Evolutionary conservation across 2,888 invertebrate genomes (phyloP).

Genomic region (Nycteola revayana): DNA sequence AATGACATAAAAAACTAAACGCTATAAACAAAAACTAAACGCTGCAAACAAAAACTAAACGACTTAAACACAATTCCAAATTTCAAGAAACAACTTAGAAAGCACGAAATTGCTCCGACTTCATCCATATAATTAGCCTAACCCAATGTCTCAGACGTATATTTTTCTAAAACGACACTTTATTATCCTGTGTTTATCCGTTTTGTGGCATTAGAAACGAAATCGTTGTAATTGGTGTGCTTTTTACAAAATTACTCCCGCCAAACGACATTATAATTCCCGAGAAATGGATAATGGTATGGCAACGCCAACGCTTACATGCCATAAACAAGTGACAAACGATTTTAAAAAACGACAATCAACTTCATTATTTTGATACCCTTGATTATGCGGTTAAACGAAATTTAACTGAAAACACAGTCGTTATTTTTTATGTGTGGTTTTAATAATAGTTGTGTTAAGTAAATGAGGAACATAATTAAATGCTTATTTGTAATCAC

Average conservation of each 20-base stretch:
- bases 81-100: slow-evolving; percentile 29
- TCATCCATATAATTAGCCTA: slow-evolving; percentile 53
- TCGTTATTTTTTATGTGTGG: no score
- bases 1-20: no score
- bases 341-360: slow-evolving; percentile 67
- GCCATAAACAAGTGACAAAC: slow-evolving; percentile 77
- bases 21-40: slow-evolving; percentile 8
- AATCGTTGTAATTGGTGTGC: slow-evolving; percentile 55
- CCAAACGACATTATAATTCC: slow-evolving; percentile 74
- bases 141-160: slow-evolving; percentile 52
- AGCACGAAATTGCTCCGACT: slow-evolving; percentile 46
- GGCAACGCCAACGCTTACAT: slow-evolving; percentile 64
- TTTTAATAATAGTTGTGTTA: no score
- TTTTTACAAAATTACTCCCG: slow-evolving; percentile 66
- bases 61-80: slow-evolving; percentile 20
- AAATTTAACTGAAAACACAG: slow-evolving; percentile 23
- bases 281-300: slow-evolving; percentile 67
- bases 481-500: no score
- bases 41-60: slow-evolving; percentile 36
- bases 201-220: slow-evolving; percentile 73
- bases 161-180: slow-evolving; percentile 80
- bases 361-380: slow-evolving; percentile 36
- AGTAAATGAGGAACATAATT: no score
- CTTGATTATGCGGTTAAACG: slow-evolving; percentile 30
- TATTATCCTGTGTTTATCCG: slow-evolving; percentile 73